These are phyloP conservation scores for Diorhabda sublineata DNA, from an alignment of 1,140 invertebrate genomes.

Conservation along the genomic window DNA sequence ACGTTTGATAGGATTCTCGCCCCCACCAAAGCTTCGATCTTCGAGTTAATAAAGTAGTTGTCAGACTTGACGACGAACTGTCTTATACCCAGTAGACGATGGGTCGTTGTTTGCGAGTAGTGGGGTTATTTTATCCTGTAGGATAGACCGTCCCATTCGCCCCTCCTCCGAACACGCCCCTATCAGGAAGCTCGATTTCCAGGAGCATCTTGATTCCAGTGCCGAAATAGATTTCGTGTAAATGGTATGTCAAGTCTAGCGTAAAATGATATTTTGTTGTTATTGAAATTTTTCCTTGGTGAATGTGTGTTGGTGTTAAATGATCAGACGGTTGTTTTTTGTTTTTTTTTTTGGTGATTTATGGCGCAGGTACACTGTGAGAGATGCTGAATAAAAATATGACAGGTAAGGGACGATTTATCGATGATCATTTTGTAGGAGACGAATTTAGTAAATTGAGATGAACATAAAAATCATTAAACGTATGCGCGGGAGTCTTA, in stretches of 20 bases:
- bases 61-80: conserved; percentile 23
- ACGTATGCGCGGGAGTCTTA: no score
- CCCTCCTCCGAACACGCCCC: conserved; percentile 33
- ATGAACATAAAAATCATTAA: no score
- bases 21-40: not conserved
- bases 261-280: conserved; percentile 9
- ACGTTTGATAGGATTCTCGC: not conserved
- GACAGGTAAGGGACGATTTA: conserved; percentile 16
- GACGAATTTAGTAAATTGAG: no score
- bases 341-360: not conserved
- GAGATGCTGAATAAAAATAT: conserved; percentile 22
- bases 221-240: conserved; percentile 22
- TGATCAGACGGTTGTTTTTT: not conserved
- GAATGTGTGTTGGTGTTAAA: not conserved
- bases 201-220: conserved; percentile 35
- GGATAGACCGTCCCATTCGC: conserved; percentile 29
- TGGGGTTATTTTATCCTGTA: conserved; percentile 16
- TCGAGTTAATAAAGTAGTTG: conserved; percentile 12
- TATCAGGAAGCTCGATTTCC: conserved; percentile 32
- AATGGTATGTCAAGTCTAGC: conserved; percentile 16
- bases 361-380: not conserved
- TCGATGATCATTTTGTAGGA: no score
- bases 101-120: conserved; percentile 18
- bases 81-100: conserved; percentile 17
- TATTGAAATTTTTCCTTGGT: not conserved